phyloP scores from a whole-genome alignment of 2,797 vertebrate species.

The Alauda arvensis region DNA sequence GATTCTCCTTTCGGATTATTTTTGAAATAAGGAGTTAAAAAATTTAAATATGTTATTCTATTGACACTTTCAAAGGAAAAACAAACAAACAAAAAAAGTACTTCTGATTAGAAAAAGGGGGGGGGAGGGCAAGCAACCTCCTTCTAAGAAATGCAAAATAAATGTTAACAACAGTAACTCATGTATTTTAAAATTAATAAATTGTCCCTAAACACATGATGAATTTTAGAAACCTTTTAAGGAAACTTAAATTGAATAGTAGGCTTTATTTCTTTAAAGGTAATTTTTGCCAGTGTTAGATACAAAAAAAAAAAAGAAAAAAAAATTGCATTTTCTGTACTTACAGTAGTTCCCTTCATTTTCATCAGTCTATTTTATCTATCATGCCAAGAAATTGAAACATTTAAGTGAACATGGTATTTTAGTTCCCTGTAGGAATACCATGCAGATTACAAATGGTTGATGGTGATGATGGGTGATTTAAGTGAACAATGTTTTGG shows the following conservation, averaged over 20 bases:
- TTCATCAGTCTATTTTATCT: background rate
- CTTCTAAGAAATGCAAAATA: background rate
- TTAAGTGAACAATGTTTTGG: background rate
- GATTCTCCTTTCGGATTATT: background rate
- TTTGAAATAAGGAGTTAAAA: background rate
- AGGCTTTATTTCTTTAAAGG: background rate
- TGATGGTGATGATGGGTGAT: background rate
- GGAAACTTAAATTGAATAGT: background rate
- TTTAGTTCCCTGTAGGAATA: background rate
- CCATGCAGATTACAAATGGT: background rate
- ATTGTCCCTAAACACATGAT: background rate
- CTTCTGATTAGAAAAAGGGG: background rate
- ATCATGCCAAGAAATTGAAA: background rate
- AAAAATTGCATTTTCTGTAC: background rate
- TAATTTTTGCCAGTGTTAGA: background rate
- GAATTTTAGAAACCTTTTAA: background rate
- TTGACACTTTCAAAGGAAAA: background rate
- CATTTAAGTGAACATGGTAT: background rate
- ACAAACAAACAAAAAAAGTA: too few relatives aligned
- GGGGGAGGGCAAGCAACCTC: accelerated
- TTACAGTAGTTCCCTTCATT: background rate
- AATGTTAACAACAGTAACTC: background rate
- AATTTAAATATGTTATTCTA: background rate
- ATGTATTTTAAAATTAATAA: background rate
- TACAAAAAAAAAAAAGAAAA: background rate